phyloP scores from a whole-genome alignment of 2,888 invertebrate species.

The Pyrochroa serraticornis region DNA sequence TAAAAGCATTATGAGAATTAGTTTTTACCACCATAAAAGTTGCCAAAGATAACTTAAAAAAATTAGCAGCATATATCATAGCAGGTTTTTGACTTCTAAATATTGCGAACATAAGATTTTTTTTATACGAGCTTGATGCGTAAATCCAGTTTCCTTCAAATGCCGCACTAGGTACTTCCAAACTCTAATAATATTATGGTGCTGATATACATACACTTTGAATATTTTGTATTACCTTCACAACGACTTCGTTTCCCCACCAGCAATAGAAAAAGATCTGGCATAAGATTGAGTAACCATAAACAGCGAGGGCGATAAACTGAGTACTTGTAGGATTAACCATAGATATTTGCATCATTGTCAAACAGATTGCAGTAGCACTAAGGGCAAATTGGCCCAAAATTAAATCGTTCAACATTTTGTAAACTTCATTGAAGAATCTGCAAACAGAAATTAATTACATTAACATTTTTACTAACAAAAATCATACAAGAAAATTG shows the following conservation, averaged over 20 bases:
- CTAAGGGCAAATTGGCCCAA: constrained; percentile 1
- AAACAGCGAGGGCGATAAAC: background rate
- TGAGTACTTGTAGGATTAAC: background rate
- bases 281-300: background rate
- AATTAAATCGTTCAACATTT: background rate
- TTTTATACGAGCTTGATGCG: background rate
- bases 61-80: background rate
- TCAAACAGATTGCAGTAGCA: background rate
- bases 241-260: constrained; percentile 10
- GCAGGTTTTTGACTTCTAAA: background rate
- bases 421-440: background rate
- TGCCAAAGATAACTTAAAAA: background rate
- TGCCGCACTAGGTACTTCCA: background rate
- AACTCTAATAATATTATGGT: no score
- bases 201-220: no score
- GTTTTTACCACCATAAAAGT: background rate
- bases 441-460: constrained; percentile 1
- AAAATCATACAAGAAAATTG: no score
- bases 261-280: constrained; percentile 9
- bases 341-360: constrained; percentile 8
- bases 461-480: no score
- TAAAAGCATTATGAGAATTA: no score
- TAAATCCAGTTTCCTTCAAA: background rate
- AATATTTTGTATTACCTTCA: constrained; percentile 3
- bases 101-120: background rate